Evolutionary conservation across 2,888 invertebrate species (phyloP).

Genomic region (Seira sanloemensis): DNA sequence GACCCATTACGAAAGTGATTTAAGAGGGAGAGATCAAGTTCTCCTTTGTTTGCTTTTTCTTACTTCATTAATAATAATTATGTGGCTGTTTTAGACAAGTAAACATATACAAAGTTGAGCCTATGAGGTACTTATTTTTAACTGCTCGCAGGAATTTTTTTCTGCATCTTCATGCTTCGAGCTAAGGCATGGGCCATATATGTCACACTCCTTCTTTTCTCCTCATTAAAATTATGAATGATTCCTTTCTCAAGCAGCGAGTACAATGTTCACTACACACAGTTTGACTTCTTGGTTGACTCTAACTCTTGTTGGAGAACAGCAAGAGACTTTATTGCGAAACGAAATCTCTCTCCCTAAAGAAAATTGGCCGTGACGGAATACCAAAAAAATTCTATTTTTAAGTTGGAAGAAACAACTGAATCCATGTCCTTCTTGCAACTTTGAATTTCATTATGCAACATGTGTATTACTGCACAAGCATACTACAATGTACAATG

Average conservation of each 20-base stretch:
- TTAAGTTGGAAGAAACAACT: too few species aligned
- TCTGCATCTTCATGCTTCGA: neutral
- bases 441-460: too few species aligned
- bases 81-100: neutral
- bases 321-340: neutral
- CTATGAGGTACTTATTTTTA: neutral
- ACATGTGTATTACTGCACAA: too few species aligned
- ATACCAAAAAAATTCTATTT: too few species aligned
- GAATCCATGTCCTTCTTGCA: too few species aligned
- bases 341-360: too few species aligned
- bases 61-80: conserved; percentile 43
- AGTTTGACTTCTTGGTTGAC: conserved; percentile 29
- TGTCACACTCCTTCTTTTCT: conserved; percentile 10
- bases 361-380: neutral
- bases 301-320: conserved; percentile 2
- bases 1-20: conserved; percentile 36
- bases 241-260: neutral
- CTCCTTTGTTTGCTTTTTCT: conserved; percentile 25
- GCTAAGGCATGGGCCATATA: neutral
- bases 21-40: conserved; percentile 1
- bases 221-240: conserved; percentile 16
- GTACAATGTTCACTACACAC: conserved; percentile 21
- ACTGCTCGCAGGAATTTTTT: neutral
- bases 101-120: too few species aligned
- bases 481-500: too few species aligned